phyloP scores from a whole-genome alignment of 2,888 invertebrate genomes.

The Endomychus coccineus region DNA sequence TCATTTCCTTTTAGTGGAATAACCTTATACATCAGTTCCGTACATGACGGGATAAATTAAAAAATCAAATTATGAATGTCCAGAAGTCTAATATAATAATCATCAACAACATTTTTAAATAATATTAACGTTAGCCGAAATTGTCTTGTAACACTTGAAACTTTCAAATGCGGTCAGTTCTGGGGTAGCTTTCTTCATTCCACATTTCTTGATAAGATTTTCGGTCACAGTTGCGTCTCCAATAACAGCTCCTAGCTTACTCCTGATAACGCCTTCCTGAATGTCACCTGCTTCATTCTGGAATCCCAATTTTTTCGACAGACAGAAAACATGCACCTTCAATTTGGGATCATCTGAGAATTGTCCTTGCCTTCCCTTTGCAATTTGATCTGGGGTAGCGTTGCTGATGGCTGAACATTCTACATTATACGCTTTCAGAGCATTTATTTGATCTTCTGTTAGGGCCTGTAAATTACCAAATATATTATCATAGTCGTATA shows the following conservation, averaged over 20 bases:
- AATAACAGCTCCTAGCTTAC: constrained; percentile 41
- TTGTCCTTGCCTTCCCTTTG: constrained; percentile 43
- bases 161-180: constrained; percentile 44
- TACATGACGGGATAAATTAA: too few relatives aligned
- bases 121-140: too few relatives aligned
- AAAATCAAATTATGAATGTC: too few relatives aligned
- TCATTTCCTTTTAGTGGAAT: too few relatives aligned
- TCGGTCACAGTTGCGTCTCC: constrained; percentile 41
- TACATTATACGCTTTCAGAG: constrained; percentile 22
- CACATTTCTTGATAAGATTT: constrained; percentile 20
- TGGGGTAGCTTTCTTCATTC: constrained; percentile 21
- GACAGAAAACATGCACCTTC: constrained; percentile 46
- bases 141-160: constrained; percentile 47
- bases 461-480: constrained; percentile 20
- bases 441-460: constrained; percentile 25
- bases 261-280: constrained; percentile 38
- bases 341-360: constrained; percentile 44
- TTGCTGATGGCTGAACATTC: constrained; percentile 34
- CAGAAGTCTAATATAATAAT: too few relatives aligned
- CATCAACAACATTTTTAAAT: too few relatives aligned
- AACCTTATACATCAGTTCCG: too few relatives aligned
- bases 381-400: constrained; percentile 31
- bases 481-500: too few relatives aligned
- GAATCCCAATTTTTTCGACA: constrained; percentile 46
- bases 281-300: constrained; percentile 38